These are phyloP conservation scores for Manis javanica DNA, from an alignment of 2,797 vertebrate genomes.

Conservation along the genomic window DNA sequence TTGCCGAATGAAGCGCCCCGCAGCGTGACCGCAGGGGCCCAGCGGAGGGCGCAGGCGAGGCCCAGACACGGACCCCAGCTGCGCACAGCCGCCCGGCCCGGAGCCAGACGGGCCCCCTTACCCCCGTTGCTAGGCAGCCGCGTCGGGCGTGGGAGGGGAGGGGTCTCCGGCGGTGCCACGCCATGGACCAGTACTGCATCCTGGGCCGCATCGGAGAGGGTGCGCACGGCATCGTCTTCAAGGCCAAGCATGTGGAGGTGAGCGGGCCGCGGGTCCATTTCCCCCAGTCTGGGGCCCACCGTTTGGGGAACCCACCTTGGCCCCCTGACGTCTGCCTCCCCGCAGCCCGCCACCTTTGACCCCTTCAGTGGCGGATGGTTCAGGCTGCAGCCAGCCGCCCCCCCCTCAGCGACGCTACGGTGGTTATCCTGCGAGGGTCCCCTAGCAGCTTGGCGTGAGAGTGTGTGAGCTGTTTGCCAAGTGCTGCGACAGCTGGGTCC, in stretches of 20 bases:
- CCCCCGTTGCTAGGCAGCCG: constrained; percentile 51
- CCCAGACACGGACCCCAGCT: accelerated
- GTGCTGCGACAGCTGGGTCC: neutral
- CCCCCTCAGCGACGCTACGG: neutral
- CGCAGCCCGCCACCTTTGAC: neutral
- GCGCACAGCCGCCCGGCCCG: accelerated
- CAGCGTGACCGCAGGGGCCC: too few relatives aligned
- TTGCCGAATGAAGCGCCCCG: accelerated
- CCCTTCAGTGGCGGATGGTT: neutral
- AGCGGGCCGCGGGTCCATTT: neutral
- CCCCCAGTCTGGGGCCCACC: too few relatives aligned
- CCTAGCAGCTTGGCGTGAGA: neutral
- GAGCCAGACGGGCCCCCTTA: accelerated
- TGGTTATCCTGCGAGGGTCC: neutral
- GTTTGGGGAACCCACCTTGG: neutral
- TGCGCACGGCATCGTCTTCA: constrained; percentile 95
- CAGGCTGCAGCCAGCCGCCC: neutral
- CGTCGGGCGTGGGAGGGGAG: neutral
- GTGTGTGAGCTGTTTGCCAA: neutral
- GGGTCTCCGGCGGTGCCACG: accelerated
- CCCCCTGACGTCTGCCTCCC: neutral
- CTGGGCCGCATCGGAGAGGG: constrained; percentile 95
- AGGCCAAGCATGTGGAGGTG: constrained; percentile 95
- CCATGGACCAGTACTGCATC: constrained; percentile 95
- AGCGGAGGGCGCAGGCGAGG: too few relatives aligned